Evolutionary conservation across 2,888 invertebrate species (phyloP), one percentile per base, ranked within the genome.

Genomic region (Andrena dorsata): DNA sequence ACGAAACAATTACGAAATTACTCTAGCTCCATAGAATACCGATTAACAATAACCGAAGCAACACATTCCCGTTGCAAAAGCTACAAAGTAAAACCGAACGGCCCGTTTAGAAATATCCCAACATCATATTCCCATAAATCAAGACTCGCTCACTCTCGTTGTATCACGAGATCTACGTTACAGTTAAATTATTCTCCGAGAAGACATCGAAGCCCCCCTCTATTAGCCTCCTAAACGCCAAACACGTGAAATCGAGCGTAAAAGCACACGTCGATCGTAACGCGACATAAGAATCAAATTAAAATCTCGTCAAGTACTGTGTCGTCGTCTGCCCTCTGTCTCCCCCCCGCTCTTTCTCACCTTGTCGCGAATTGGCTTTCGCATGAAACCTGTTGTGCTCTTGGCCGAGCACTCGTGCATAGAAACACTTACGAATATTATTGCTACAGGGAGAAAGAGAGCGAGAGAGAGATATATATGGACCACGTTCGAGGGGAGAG

Each of bases 381-480:
- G 83, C 85, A 85, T 82, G 85, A 88, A 91, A 91, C 91, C 91
- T 90, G 91, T 91, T 90, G 81, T 83, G 83, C 87, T 56, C 23
- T 83, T 82, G n/a, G 73, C 64, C 73, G 68, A 82, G 81, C 76
- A 83, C 80, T 84, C 85, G 77, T 84, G 80, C 80, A 81, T 86
- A 82, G 85, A 82, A 89, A 88, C 88, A 88, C 87, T 88, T 86
- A 84, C 83, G 86, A 86, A 86, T 85, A 88, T 89, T 90, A 85
- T 89, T 86, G 80, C 77, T 85, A 73, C 84, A 49, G 61, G 69
- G 71, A 63, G 78, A 56, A 56, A 56, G 23, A 56, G 23, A 53
- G 41, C 41, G 41, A 53, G 53, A 53, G 53, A 53, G 53, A 51
- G 51, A 53, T 20, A 53, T 0, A 20, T 4, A 73, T 63, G 77